Conservation (phyloP, 2,797 vertebrate species). For the Mormyrus hasselquistii region DNA sequence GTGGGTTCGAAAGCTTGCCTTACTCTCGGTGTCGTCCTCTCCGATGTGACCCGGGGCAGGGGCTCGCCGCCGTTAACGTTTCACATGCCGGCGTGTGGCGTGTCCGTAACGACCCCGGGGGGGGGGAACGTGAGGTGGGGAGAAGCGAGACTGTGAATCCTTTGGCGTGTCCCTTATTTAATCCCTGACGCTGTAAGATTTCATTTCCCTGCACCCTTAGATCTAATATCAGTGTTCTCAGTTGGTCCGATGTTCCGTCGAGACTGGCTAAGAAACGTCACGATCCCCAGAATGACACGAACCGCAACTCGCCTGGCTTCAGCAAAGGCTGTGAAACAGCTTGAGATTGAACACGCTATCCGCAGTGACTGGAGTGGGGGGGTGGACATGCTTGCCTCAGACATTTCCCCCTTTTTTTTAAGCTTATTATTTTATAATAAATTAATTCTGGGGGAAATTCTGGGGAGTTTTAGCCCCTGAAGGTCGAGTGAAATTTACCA, state of each 20-base stretch:
- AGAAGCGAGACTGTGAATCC: slow-evolving; percentile 68
- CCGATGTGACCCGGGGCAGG: background rate
- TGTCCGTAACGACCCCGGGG: background rate
- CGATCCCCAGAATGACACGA: slow-evolving; percentile 13
- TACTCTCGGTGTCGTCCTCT: background rate
- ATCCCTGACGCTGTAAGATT: slow-evolving; percentile 41
- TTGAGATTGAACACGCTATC: slow-evolving; percentile 45
- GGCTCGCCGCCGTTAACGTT: slow-evolving; percentile 15
- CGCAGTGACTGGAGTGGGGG: slow-evolving; percentile 43
- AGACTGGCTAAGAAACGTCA: slow-evolving; percentile 25
- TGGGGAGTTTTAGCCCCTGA: slow-evolving; percentile 45
- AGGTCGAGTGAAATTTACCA: slow-evolving; percentile 59
- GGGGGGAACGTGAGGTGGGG: slow-evolving; percentile 29
- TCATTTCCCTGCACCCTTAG: slow-evolving; percentile 22
- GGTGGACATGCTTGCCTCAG: slow-evolving; percentile 29
- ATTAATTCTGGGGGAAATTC: slow-evolving; percentile 42
- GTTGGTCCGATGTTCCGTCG: slow-evolving; percentile 32
- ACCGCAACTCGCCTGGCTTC: slow-evolving; percentile 38
- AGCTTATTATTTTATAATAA: slow-evolving; percentile 35
- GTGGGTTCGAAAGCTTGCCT: background rate
- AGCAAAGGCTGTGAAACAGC: slow-evolving; percentile 51
- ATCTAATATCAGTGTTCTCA: slow-evolving; percentile 60
- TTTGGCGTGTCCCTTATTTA: slow-evolving; percentile 34
- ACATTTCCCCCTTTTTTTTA: slow-evolving; percentile 42
- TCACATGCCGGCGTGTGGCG: background rate